These are phyloP conservation scores for Morpho deidamia DNA, from an alignment of 2,888 invertebrate species.

Conservation along the genomic window DNA sequence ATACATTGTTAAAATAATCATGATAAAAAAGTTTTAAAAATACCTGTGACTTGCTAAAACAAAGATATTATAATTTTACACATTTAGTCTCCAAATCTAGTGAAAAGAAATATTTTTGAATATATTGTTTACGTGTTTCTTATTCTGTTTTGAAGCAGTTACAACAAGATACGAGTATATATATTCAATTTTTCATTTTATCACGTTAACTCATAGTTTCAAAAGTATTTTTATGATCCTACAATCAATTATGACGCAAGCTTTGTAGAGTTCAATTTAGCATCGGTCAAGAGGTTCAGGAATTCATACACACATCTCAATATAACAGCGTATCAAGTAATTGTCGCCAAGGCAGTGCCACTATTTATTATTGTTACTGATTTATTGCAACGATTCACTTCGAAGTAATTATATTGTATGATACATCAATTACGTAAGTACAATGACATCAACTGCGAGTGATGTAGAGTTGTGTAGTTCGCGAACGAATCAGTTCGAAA, in stretches of 20 bases:
- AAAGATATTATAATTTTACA: too few relatives aligned
- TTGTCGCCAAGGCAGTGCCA: constrained; percentile 17
- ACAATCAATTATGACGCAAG: constrained; percentile 1
- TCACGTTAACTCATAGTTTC: too few relatives aligned
- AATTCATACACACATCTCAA: constrained; percentile 4
- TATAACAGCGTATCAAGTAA: constrained; percentile 3
- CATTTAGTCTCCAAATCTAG: too few relatives aligned
- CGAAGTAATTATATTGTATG: constrained; percentile 25
- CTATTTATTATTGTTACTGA: constrained; percentile 23
- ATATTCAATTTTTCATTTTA: too few relatives aligned
- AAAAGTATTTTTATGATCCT: not conserved
- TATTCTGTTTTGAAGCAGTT: too few relatives aligned
- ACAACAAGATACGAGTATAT: too few relatives aligned
- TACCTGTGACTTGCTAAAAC: not conserved
- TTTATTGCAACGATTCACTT: constrained; percentile 20
- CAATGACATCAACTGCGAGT: constrained; percentile 28
- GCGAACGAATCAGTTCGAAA: constrained; percentile 15
- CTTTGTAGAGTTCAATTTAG: not conserved
- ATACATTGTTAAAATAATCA: not conserved
- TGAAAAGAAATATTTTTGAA: too few relatives aligned
- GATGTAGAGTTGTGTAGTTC: constrained; percentile 10
- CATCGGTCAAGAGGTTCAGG: constrained; percentile 1
- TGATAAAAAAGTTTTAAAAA: not conserved
- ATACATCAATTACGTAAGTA: constrained; percentile 31
- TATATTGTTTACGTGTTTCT: too few relatives aligned